These are phyloP conservation scores for Protonemura montana DNA, from an alignment of 2,888 invertebrate genomes.

Conservation along the genomic window DNA sequence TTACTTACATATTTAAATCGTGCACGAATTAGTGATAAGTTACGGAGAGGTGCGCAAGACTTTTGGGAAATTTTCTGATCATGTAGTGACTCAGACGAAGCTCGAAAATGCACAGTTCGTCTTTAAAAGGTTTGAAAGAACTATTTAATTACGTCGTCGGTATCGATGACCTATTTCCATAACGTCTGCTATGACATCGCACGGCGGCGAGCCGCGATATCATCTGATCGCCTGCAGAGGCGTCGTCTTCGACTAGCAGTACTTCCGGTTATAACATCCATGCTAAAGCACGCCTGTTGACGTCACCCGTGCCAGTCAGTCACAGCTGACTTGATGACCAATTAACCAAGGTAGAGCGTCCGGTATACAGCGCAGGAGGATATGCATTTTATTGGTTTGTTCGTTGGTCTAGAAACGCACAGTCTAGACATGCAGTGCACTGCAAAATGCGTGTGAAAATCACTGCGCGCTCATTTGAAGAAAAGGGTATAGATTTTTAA, in stretches of 20 bases:
- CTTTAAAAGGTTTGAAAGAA: background rate
- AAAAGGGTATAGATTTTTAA: background rate
- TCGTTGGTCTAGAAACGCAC: background rate
- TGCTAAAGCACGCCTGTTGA: background rate
- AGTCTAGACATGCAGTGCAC: background rate
- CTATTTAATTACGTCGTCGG: background rate
- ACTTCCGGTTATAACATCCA: background rate
- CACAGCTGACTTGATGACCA: constrained; percentile 12
- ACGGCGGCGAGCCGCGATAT: background rate
- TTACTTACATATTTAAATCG: no score
- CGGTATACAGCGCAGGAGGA: background rate
- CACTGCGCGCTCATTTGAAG: background rate
- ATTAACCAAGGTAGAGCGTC: constrained; percentile 3
- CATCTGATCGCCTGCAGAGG: background rate
- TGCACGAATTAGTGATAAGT: background rate
- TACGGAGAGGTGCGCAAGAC: background rate
- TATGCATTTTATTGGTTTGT: background rate
- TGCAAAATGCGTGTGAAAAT: background rate
- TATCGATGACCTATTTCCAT: background rate
- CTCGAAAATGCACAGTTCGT: background rate
- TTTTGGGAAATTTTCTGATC: background rate
- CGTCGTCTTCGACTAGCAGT: background rate
- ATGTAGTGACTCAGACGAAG: no score
- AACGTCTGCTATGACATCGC: background rate
- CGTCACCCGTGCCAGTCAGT: background rate